These are phyloP conservation scores for Ennomos fuscantarius DNA, from an alignment of 2,888 invertebrate genomes.

Conservation along the genomic window DNA sequence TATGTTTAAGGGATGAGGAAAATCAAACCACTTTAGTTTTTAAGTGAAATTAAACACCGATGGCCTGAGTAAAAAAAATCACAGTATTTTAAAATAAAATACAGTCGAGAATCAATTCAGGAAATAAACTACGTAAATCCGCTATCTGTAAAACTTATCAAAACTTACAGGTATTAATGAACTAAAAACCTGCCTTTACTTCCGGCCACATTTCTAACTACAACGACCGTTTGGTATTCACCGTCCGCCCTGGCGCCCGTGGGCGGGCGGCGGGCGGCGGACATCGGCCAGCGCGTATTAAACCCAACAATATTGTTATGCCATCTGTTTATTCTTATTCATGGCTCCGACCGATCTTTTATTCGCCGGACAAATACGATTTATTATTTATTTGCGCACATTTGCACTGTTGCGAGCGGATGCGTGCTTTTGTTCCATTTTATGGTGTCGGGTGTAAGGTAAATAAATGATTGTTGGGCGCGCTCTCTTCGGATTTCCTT, in stretches of 20 bases:
- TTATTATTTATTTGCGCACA: conserved; percentile 59
- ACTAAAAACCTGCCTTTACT: no score
- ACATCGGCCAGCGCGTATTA: conserved; percentile 38
- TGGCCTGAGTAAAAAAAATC: no score
- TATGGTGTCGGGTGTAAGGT: conserved; percentile 43
- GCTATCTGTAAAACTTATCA: no score
- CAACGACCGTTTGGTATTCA: conserved; percentile 11
- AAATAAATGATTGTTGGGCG: conserved; percentile 46
- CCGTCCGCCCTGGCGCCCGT: not conserved
- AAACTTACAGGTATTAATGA: no score
- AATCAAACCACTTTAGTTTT: no score
- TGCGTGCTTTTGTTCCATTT: conserved; percentile 46
- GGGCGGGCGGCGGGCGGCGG: conserved; percentile 15
- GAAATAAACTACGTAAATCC: no score
- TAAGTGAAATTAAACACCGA: no score
- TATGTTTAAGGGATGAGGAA: no score
- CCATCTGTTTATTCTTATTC: conserved; percentile 60
- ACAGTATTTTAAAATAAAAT: no score
- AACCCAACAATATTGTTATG: conserved; percentile 53
- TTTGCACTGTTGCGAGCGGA: conserved; percentile 54
- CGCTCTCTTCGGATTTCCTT: conserved; percentile 44
- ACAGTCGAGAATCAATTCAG: no score
- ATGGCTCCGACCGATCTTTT: conserved; percentile 53
- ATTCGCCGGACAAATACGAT: conserved; percentile 49
- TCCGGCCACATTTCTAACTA: conserved; percentile 3